Base-by-base conservation (phyloP, 2,113 vertebrate species). In the Pomatostomus ruficeps region DNA sequence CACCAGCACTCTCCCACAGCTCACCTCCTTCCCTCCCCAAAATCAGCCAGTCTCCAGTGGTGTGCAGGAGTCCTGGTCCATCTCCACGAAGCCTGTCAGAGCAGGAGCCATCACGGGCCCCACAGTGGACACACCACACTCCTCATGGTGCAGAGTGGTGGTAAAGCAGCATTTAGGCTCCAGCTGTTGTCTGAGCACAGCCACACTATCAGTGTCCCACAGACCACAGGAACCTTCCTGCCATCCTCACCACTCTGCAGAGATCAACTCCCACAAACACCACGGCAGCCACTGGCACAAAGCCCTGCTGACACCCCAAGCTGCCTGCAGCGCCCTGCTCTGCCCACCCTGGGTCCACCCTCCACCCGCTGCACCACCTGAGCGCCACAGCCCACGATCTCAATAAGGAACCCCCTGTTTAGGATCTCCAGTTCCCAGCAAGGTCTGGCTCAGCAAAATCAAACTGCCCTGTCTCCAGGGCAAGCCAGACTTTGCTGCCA, bases 171-270 rank as follows among this genome's bases (percentile, higher is more conserved):
- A 4, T 31, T n/a, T 24, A 28, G 61, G n/a, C 16, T 74, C 23
- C 2, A 3, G 24, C 2, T 73, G 33, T n/a, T 57, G 59, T 17
- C 58, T 0, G 0, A 70, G 45, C 40, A 70, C 35, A 63, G 54
- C 33, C 10, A 2, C 63, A 55, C 17, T 52, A 9, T 10, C 51
- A 24, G 38, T 3, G 8, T n/a, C 29, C 15, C 7, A 7, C 29
- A 66, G 31, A 20, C 57, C 55, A 62, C 14, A 22, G 62, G 48
- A 48, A 55, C 36, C 54, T 22, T 83, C 45, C 33, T 19, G 28
- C 51, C 4, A 0, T 22, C n/a, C 31, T 65, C 38, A 45, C 5
- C 4, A 1, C 10, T 12, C 31, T 20, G 48, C 33, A 72, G 67
- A 76, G 29, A 86, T 17, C 3, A 3, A 19, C 22, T 38, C n/a